Conservation (phyloP, 2,888 invertebrate genomes). For the Drosophila atripex region DNA sequence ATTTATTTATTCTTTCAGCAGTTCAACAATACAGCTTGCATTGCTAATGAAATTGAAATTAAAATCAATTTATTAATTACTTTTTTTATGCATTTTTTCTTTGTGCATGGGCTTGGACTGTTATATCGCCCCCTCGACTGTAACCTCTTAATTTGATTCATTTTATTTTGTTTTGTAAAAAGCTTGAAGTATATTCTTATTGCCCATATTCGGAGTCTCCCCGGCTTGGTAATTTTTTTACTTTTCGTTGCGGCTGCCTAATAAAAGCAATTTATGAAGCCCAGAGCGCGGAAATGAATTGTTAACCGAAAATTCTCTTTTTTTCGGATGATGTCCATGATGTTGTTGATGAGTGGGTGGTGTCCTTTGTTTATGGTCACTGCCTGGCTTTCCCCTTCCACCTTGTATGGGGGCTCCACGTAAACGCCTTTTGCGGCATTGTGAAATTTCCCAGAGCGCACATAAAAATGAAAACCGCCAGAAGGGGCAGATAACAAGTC, state of each 20-base stretch:
- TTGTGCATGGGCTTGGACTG: constrained; percentile 1
- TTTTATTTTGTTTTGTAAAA: constrained; percentile 77
- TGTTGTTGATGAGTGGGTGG: constrained; percentile 54
- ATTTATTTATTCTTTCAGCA: neutral
- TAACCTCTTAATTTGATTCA: constrained; percentile 73
- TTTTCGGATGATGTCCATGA: constrained; percentile 19
- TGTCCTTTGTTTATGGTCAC: constrained; percentile 72
- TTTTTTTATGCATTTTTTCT: constrained; percentile 4
- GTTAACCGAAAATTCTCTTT: constrained; percentile 57
- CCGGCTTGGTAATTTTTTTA: constrained; percentile 23
- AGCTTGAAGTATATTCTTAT: constrained; percentile 78
- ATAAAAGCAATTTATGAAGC: constrained; percentile 79
- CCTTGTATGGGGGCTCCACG: constrained; percentile 17
- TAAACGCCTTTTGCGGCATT: constrained; percentile 65
- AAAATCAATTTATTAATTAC: neutral
- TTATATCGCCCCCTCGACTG: neutral
- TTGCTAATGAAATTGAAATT: neutral
- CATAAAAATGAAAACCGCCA: constrained; percentile 66
- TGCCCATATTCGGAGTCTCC: constrained; percentile 50
- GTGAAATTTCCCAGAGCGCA: constrained; percentile 73
- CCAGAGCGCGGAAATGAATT: constrained; percentile 79
- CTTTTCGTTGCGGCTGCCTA: constrained; percentile 61
- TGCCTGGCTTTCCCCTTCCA: constrained; percentile 17
- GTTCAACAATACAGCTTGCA: constrained; percentile 2
- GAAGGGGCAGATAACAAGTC: constrained; percentile 43